Evolutionary conservation across 2,113 vertebrate species (phyloP).

Genomic region (Ciconia boyciana): DNA sequence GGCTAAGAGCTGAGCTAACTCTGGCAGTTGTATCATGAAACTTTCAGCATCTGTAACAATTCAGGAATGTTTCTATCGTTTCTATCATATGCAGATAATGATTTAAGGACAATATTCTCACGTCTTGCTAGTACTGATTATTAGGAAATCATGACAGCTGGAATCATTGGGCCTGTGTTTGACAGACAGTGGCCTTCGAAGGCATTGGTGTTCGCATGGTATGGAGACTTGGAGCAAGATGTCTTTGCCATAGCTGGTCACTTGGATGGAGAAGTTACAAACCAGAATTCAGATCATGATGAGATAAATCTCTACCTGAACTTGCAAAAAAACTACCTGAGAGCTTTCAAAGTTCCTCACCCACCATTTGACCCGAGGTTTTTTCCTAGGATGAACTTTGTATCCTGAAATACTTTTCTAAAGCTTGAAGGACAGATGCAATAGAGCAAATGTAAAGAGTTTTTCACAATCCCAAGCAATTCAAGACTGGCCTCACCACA

Average conservation of each 20-base stretch:
- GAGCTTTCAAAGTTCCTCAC: background rate
- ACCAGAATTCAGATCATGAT: background rate
- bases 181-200: background rate
- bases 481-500: background rate
- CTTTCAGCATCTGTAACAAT: background rate
- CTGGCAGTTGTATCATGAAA: background rate
- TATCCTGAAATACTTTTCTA: background rate
- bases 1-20: background rate
- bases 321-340: background rate
- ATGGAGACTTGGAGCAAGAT: background rate
- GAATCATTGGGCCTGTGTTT: background rate
- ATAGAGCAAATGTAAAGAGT: background rate
- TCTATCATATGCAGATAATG: background rate
- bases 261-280: background rate
- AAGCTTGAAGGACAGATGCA: background rate
- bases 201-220: background rate
- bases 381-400: background rate
- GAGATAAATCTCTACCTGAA: background rate
- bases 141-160: background rate
- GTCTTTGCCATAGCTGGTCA: background rate
- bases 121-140: background rate
- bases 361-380: background rate
- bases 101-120: background rate
- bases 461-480: background rate
- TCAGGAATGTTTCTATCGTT: background rate